Evolutionary conservation across 37 sponge, comb jelly and placozoan species (phyloP).

Genomic region (Hexactinellida sp.): DNA sequence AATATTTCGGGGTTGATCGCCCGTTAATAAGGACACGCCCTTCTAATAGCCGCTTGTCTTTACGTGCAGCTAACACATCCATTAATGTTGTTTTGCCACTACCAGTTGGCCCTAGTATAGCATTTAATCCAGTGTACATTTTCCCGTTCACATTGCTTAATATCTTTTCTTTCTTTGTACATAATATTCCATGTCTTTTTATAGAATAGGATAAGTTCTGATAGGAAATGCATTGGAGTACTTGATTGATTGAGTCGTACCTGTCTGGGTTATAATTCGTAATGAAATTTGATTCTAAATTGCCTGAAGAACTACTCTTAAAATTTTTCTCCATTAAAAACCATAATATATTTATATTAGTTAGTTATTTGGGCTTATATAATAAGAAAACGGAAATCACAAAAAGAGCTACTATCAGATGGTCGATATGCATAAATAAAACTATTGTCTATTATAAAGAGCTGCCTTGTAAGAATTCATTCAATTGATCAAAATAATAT

Average conservation of each 20-base stretch:
- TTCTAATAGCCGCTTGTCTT: background rate
- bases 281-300: too few species aligned
- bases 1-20: background rate
- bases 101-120: background rate
- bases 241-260: background rate
- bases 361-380: too few species aligned
- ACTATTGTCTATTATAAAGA: too few species aligned
- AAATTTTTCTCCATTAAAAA: too few species aligned
- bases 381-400: too few species aligned
- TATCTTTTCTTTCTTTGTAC: background rate
- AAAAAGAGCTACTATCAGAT: too few species aligned
- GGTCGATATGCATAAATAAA: too few species aligned
- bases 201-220: background rate
- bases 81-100: background rate
- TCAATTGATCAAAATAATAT: too few species aligned
- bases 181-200: background rate
- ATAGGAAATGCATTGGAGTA: background rate
- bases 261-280: too few species aligned
- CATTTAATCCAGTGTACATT: background rate
- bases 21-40: background rate
- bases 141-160: background rate
- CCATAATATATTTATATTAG: too few species aligned
- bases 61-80: background rate
- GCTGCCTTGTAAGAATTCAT: too few species aligned
- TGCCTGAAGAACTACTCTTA: too few species aligned